Conservation (phyloP, 2,113 vertebrate genomes). For the Perca schrenkii region DNA sequence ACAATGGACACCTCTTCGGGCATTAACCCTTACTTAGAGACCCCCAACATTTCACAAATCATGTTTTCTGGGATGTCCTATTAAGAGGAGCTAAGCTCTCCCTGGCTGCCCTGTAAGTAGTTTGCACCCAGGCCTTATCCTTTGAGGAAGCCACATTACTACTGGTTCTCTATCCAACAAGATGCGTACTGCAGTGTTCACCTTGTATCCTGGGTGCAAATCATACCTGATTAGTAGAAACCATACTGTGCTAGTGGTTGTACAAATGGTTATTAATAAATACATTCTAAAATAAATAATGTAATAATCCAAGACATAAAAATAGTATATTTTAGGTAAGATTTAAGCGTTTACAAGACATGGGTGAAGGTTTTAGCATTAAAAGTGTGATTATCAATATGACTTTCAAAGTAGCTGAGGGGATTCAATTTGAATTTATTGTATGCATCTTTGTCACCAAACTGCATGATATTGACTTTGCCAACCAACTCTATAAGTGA, state of each 20-base stretch:
- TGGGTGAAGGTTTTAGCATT: neutral
- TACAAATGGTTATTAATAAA: neutral
- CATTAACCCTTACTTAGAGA: no score
- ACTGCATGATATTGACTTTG: slow-evolving; percentile 43
- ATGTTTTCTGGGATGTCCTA: no score
- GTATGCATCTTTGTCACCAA: slow-evolving; percentile 37
- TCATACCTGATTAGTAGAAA: slow-evolving; percentile 6
- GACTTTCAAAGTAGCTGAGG: slow-evolving; percentile 17
- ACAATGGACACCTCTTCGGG: no score
- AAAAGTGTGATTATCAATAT: neutral
- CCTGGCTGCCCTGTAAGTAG: no score
- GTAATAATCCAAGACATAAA: neutral
- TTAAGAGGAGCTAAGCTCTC: no score
- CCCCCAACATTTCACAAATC: no score
- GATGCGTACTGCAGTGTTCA: neutral
- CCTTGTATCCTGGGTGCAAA: slow-evolving; percentile 1
- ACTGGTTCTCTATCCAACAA: neutral
- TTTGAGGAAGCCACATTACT: neutral
- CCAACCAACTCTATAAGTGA: slow-evolving; percentile 35
- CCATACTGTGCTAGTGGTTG: neutral
- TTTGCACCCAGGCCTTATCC: neutral
- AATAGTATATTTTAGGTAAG: neutral
- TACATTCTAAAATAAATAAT: no score
- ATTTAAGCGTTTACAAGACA: neutral
- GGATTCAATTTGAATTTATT: slow-evolving; percentile 30